Evolutionary conservation across 30 jellyfish, hydroid and myxozoan species (phyloP), one percentile per base, ranked within the genome.

Genomic region (Sanderia malayensis): DNA sequence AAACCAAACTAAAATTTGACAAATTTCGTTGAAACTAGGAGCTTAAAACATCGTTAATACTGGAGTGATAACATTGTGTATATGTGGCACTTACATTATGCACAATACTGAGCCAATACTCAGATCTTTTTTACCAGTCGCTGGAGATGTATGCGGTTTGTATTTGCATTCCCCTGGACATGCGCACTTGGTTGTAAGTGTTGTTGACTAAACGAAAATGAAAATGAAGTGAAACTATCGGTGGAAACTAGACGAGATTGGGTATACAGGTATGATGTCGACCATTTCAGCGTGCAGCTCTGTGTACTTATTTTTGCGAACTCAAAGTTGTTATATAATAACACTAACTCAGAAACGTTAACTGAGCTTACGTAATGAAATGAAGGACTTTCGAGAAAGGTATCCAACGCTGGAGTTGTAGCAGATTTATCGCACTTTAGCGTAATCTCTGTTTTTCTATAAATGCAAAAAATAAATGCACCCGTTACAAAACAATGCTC

Each of bases 91-190:
- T 76, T 46, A 62, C 87, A 49, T 31, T 8, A 76, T 76, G 53
- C 80, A 61, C 1, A 76, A 63, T 17, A 61, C 34, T 29, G 87
- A 76, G 1, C 87, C 87, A 61, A 45, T 24, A 64, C 87, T 62
- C 0, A 76, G 71, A 2, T 59, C 49, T 7, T 32, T 22, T 37
- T 6, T 37, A 37, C 13, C 13, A 13, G 52, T 4, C 13, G 52
- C 6, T 37, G 10, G 10, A 37, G 52, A 37, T 4, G 10, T 13
- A 37, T 37, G 52, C 6, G 86, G 78, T 0, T 62, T 15, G 27
- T 41, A n/a, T 28, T 31, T 61, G 73, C 87, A 76, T 0, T 28
- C 79, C 2, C 73, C 87, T 7, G 87, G 80, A 59, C 87, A 76
- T 2, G 87, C 87, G 30, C 87, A 76, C 30, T 61, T 76, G 2